Conservation (phyloP, 2,888 invertebrate species). For the Eristalinus aeneus region DNA sequence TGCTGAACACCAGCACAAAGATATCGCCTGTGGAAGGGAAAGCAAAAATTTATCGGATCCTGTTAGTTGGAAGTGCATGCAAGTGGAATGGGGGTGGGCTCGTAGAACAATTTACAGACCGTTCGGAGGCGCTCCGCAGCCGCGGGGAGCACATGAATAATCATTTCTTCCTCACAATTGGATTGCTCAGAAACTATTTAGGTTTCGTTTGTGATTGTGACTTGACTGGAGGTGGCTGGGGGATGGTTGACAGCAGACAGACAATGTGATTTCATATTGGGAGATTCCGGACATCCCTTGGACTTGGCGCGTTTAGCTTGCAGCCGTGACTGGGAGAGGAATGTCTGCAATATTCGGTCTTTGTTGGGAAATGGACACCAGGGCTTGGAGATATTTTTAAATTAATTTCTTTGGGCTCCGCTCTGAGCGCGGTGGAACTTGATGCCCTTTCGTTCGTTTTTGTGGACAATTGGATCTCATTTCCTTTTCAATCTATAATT, state of each 20-base stretch:
- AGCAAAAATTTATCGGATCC: background rate
- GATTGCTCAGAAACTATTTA: slow-evolving; percentile 16
- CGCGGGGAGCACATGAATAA: background rate
- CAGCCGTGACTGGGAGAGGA: background rate
- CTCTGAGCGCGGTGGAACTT: no score
- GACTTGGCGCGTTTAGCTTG: background rate
- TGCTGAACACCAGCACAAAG: slow-evolving; percentile 91
- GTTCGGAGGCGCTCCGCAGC: background rate
- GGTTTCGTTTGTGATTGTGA: background rate
- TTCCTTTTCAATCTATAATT: no score
- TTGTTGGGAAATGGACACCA: background rate
- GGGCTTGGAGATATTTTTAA: no score
- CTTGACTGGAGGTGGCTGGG: background rate
- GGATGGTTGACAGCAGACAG: background rate
- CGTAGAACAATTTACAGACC: background rate
- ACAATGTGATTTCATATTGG: background rate
- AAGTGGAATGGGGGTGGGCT: background rate
- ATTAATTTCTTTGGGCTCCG: no score
- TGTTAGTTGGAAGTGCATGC: background rate
- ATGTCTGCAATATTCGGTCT: background rate
- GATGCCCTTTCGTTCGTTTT: no score
- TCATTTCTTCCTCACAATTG: background rate
- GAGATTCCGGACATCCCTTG: background rate
- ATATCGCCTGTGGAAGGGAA: slow-evolving; percentile 84
- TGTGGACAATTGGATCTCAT: no score